A percentile compares a stretch with the other conserved stretches of the same genome.
These are phyloP conservation scores for Murina feae DNA, from an alignment of 2,113 vertebrate genomes.

Conservation along the genomic window DNA sequence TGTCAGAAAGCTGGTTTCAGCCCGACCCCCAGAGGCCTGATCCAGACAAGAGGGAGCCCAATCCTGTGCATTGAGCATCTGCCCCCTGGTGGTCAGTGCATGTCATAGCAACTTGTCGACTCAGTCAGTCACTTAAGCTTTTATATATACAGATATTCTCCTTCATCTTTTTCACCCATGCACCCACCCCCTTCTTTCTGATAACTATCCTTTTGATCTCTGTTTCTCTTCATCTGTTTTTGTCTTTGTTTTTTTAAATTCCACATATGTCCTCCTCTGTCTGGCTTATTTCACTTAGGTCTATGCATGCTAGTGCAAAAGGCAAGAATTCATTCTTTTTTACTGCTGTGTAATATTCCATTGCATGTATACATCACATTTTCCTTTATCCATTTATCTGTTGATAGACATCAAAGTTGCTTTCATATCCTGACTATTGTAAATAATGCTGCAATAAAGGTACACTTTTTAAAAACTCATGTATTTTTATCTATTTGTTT, in stretches of 20 bases:
- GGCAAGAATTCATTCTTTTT: background rate
- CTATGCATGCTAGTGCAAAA: background rate
- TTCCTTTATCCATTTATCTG: background rate
- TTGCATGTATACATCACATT: background rate
- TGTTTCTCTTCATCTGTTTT: background rate
- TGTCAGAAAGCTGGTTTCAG: too few relatives aligned
- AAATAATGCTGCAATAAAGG: background rate
- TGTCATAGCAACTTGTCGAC: too few relatives aligned
- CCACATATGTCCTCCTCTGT: background rate
- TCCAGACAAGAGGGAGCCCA: too few relatives aligned
- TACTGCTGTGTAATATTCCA: background rate
- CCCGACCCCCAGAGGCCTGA: too few relatives aligned
- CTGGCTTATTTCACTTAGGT: background rate
- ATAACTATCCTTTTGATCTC: background rate
- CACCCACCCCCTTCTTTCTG: background rate
- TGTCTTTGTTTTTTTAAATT: background rate
- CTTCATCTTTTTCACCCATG: background rate
- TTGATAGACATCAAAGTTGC: background rate
- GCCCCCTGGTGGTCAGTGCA: too few relatives aligned
- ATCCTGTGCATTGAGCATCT: too few relatives aligned
- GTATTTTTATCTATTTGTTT: background rate
- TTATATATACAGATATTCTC: too few relatives aligned
- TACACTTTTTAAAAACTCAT: background rate
- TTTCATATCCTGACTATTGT: background rate
- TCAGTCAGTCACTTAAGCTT: too few relatives aligned